Base-by-base conservation (phyloP, 2,113 vertebrate species). In the Zosterops lateralis region DNA sequence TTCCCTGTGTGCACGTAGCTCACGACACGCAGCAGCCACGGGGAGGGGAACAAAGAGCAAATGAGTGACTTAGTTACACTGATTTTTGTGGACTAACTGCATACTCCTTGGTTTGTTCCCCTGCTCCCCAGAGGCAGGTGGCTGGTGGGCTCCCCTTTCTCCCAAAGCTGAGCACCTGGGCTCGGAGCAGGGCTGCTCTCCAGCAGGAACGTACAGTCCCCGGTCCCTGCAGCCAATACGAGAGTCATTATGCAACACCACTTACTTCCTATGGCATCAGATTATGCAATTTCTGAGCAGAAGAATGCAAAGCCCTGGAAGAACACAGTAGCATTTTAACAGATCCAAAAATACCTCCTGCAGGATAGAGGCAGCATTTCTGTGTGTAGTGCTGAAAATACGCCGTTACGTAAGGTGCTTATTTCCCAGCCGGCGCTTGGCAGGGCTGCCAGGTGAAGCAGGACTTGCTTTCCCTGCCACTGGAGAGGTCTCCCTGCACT, bases 221-320 rank as follows among this genome's bases (percentile, higher is more conserved):
- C 3, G 28, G 25, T 83, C 70, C 88, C 90, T 67, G 86, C 89
- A 84, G 60, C 31, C 61, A 71, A 20, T 32, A 6, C 8, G 2
- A 64, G 82, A 84, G 53, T 80, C 80, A 87, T 97, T 96, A 96
- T 95, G 92, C 90, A 95, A 94, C 86, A 40, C 84, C 85, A 40
- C 81, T 94, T 61, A 71, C 92, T 90, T 94, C 79, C 84, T 94
- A 53, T 84, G 92, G 95, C 89, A 96, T 87, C 93, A 75, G 89
- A 91, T 96, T 96, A 96, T 94, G 92, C 91, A 96, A 94, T 96
- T 95, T 84, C 94, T 78, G 89, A 95, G 89, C 89, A 93, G 87
- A 87, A 93, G 94, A 97, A 88, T 84, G 92, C 93, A 91, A 89
- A 93, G 91, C 89, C 91, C 91, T 91, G 91, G 73, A 92, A 93